A percentile compares a stretch with the other conserved stretches of the same genome.
phyloP scores from a whole-genome alignment of 2,888 invertebrate genomes.

The Acholoe squamosa region DNA sequence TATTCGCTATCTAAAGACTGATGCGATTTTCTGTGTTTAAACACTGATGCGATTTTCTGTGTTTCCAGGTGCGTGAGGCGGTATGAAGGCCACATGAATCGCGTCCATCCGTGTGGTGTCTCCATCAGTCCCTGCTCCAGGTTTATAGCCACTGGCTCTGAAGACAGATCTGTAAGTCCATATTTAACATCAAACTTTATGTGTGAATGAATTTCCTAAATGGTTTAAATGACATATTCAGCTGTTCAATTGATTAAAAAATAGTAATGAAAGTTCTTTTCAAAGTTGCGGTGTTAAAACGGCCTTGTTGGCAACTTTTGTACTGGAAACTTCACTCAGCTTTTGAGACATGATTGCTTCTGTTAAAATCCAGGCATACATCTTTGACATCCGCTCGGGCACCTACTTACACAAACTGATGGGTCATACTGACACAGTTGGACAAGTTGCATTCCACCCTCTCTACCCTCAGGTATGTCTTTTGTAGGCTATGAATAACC shows the following conservation, averaged over 20 bases:
- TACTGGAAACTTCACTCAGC: too few species aligned
- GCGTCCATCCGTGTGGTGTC: slow-evolving; percentile 80
- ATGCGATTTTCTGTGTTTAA: not conserved
- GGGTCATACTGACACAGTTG: slow-evolving; percentile 81
- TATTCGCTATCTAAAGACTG: too few species aligned
- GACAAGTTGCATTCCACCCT: slow-evolving; percentile 81
- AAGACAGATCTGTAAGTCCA: slow-evolving; percentile 81
- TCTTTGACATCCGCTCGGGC: slow-evolving; percentile 81
- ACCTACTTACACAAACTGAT: slow-evolving; percentile 79
- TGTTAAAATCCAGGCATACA: slow-evolving; percentile 75
- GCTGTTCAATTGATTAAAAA: too few species aligned
- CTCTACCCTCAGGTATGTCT: slow-evolving; percentile 71
- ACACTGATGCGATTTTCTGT: not conserved
- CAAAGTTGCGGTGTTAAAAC: too few species aligned
- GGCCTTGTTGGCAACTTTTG: too few species aligned
- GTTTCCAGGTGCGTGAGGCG: slow-evolving; percentile 76
- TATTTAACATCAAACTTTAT: too few species aligned
- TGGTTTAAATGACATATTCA: too few species aligned
- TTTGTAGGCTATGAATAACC: too few species aligned
- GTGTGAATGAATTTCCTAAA: too few species aligned
- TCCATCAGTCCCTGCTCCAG: slow-evolving; percentile 82
- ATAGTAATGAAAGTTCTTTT: too few species aligned
- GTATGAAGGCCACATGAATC: slow-evolving; percentile 81
- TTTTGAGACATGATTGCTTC: too few species aligned
- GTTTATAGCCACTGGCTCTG: slow-evolving; percentile 82